Percentiles rank a stretch among this genome's conserved stretches.
Evolutionary conservation across 2,888 invertebrate genomes (phyloP).

Genomic region (Cyclophora punctaria): DNA sequence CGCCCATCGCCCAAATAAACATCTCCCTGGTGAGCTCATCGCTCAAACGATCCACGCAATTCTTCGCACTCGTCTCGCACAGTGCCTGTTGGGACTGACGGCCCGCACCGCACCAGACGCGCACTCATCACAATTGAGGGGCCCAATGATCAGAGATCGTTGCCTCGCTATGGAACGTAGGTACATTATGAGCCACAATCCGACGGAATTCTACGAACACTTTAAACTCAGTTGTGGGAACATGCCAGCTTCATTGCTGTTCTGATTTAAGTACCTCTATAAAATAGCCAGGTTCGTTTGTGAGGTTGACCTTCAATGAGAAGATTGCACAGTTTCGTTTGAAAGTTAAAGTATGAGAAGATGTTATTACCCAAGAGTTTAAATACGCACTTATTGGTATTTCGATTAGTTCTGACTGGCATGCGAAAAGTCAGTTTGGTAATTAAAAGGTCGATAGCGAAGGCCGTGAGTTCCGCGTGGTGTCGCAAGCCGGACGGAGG

Average conservation of each 20-base stretch:
- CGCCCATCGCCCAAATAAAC: conserved; percentile 36
- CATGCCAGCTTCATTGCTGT: no score
- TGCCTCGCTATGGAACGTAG: conserved; percentile 20
- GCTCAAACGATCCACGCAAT: conserved; percentile 41
- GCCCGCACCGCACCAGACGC: conserved; percentile 30
- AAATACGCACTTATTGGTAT: conserved; percentile 1
- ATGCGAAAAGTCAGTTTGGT: conserved; percentile 50
- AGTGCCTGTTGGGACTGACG: conserved; percentile 36
- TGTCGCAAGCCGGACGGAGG: conserved; percentile 46
- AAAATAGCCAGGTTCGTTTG: no score
- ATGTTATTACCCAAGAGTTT: conserved; percentile 4
- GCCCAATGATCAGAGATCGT: conserved; percentile 44
- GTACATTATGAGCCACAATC: conserved; percentile 34
- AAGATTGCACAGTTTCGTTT: no score
- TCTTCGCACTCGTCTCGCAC: conserved; percentile 15
- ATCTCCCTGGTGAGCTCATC: conserved; percentile 52
- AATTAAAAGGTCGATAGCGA: conserved; percentile 69
- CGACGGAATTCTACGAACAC: conserved; percentile 34
- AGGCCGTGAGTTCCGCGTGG: conserved; percentile 63
- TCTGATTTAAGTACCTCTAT: no score
- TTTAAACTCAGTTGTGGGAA: conserved; percentile 13
- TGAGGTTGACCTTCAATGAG: no score
- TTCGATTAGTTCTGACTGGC: conserved; percentile 22
- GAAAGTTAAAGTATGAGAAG: no score
- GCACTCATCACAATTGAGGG: conserved; percentile 48